phyloP scores from a whole-genome alignment of 2,113 vertebrate species.

The Antechinus stuartii region DNA sequence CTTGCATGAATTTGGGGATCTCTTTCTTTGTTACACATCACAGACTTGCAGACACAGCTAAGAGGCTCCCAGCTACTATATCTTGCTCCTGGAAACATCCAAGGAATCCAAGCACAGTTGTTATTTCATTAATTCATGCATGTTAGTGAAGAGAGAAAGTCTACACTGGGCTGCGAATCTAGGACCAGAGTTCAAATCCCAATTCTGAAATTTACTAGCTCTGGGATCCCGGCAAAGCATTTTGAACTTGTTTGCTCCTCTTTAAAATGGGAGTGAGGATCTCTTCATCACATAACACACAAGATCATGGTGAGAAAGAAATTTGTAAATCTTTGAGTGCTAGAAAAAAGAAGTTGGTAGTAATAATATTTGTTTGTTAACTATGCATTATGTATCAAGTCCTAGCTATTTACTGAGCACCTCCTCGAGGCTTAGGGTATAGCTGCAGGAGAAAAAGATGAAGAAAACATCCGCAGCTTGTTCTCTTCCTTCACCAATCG shows the following conservation, averaged over 20 bases:
- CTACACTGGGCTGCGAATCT: background rate
- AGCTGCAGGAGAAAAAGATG: background rate
- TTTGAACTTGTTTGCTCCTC: background rate
- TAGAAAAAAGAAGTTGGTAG: background rate
- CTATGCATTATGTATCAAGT: background rate
- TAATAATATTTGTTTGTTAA: background rate
- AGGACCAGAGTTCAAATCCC: background rate
- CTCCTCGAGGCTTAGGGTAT: background rate
- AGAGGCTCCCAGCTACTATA: background rate
- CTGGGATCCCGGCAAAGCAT: background rate
- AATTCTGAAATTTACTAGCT: background rate
- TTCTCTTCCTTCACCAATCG: background rate
- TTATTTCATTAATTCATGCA: background rate
- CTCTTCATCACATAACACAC: background rate
- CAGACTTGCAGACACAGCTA: background rate
- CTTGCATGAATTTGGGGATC: background rate
- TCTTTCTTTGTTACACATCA: background rate
- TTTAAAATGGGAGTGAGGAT: background rate
- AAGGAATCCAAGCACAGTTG: background rate
- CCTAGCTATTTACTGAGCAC: background rate
- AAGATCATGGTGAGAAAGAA: background rate
- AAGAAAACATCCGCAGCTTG: background rate
- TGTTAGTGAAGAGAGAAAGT: background rate
- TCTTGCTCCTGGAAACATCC: background rate
- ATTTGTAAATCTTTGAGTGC: background rate